phyloP scores from a whole-genome alignment of 2,797 vertebrate genomes.

The Xiphophorus birchmanni region DNA sequence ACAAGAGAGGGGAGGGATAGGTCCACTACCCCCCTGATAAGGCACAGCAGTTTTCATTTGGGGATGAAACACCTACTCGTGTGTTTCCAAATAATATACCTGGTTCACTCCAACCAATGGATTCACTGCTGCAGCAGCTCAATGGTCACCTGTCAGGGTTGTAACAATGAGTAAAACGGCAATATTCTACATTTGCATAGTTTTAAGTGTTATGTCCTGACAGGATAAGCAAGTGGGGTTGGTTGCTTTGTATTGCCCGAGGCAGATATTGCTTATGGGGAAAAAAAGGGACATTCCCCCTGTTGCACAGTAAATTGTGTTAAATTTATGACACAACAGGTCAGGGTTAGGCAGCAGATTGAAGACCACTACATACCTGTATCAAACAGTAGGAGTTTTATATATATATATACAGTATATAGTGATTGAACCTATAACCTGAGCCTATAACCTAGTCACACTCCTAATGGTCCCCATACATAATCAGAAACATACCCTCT shows the following conservation, averaged over 20 bases:
- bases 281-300: background rate
- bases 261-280: background rate
- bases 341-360: background rate
- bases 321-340: background rate
- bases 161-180: background rate
- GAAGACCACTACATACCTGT: background rate
- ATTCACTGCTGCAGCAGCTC: background rate
- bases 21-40: no score
- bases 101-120: background rate
- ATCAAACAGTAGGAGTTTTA: no score
- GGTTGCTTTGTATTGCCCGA: background rate
- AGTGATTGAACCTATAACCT: no score
- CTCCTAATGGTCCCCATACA: background rate
- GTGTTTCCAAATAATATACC: background rate
- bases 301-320: background rate
- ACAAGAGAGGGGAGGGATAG: no score
- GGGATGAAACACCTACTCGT: background rate
- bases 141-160: background rate
- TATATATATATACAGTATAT: no score
- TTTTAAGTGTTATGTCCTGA: background rate
- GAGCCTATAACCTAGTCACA: no score
- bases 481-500: background rate
- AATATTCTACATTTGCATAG: background rate
- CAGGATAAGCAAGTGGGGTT: background rate
- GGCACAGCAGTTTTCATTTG: no score